Evolutionary conservation across 2,797 vertebrate genomes (phyloP).

Genomic region (Nasua narica): DNA sequence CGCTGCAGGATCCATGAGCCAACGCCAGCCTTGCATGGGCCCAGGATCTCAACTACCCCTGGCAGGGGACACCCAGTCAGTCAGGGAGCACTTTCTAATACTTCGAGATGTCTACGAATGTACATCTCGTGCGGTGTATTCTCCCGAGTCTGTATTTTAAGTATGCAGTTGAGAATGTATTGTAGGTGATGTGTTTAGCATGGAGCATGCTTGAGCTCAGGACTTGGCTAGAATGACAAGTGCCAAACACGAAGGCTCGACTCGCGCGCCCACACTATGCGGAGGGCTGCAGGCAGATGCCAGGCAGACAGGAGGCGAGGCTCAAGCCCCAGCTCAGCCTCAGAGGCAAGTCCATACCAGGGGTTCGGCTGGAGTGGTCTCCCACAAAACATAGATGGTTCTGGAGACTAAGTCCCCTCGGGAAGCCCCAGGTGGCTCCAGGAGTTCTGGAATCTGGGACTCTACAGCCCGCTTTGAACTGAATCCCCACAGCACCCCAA

Average conservation of each 20-base stretch:
- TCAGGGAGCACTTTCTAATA: background rate
- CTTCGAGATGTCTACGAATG: background rate
- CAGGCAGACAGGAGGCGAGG: background rate
- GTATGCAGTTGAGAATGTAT: background rate
- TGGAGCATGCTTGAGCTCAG: background rate
- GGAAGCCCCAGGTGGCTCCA: background rate
- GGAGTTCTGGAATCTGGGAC: background rate
- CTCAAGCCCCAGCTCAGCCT: background rate
- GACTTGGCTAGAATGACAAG: background rate
- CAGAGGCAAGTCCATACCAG: background rate
- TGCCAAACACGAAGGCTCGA: background rate
- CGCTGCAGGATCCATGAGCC: background rate
- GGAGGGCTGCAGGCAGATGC: background rate
- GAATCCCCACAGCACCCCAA: background rate
- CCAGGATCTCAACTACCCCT: background rate
- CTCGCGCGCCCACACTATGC: background rate
- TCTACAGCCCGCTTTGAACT: background rate
- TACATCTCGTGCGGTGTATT: background rate
- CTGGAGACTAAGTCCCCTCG: background rate
- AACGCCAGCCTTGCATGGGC: background rate
- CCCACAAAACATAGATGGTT: background rate
- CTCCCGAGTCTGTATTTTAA: background rate
- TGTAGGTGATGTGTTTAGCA: background rate
- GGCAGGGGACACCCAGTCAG: background rate
- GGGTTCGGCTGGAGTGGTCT: background rate